Conservation (phyloP, 2,113 vertebrate species). For the Eonycteris spelaea region DNA sequence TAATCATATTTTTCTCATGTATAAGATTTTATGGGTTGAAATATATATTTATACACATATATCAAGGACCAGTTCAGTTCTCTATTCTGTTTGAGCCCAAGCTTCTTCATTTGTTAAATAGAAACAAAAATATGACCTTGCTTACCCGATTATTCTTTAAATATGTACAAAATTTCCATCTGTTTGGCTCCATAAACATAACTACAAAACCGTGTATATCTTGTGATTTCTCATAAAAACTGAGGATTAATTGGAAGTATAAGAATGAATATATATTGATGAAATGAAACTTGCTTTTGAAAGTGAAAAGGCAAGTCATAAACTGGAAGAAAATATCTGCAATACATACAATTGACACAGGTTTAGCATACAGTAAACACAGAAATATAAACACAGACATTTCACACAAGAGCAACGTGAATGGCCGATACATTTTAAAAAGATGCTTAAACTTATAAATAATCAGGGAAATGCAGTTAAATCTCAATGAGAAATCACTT, state of each 20-base stretch:
- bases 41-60: neutral
- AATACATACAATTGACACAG: neutral
- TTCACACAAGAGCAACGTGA: neutral
- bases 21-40: neutral
- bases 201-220: neutral
- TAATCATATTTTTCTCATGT: neutral
- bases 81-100: neutral
- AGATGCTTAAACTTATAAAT: neutral
- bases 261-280: neutral
- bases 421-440: neutral
- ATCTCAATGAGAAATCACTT: neutral
- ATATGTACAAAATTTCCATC: neutral
- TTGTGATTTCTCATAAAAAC: neutral
- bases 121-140: neutral
- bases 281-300: neutral
- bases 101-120: neutral
- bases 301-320: neutral
- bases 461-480: neutral
- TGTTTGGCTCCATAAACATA: neutral
- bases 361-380: neutral
- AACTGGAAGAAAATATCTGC: neutral
- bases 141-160: neutral
- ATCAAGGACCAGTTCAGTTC: neutral
- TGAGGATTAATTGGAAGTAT: neutral
- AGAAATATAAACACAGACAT: neutral